Base-by-base conservation (phyloP, 2,888 invertebrate species). In the Criorhina ranunculi region DNA sequence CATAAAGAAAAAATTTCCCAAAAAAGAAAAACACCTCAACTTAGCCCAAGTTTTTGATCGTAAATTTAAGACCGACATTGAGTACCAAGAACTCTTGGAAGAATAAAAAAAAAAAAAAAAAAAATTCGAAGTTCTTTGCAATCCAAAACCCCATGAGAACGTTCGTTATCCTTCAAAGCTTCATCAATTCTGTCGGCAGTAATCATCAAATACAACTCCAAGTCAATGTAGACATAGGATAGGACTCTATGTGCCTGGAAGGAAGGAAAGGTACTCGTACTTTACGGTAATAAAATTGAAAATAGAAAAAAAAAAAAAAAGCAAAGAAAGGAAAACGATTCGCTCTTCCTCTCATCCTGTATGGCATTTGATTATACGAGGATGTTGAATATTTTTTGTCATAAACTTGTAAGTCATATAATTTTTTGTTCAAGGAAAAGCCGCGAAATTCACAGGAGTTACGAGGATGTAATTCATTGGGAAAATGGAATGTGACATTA, bases 401-500 rank as follows among this genome's bases (percentile, higher is more conserved):
- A 64, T 49, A 46, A n/a, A n/a, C n/a, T n/a, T n/a, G n/a, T 46
- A 33, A 31, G 46, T 31, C 46, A 31, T 64, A 64, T 64, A 64
- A 64, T 49, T 64, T 17, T 1, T 24, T 35, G 12, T 55, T 15
- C 55, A 33, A 33, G 46, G 46, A 19, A 17, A 31, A 35, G 17
- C 12, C 46, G 19, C 62, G 35, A 64, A 35, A 11, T 17, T 64
- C 12, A 29, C 29, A 29, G 51, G 29, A 35, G 35, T 24, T 24
- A 24, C 24, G 24, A 1, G 24, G 1, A 24, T 4, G 62, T 64
- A 64, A 64, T 64, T 64, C 62, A 64, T 64, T 64, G 46, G 35
- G 6, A 33, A 64, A 64, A 64, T 64, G 62, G 35, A 64, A 64
- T 35, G 46, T 49, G 62, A 49, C 62, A 49, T 64, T 64, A 49